Percentiles rank a stretch among this genome's conserved stretches.
phyloP scores from a whole-genome alignment of 2,797 vertebrate species.

The Helarctos malayanus region DNA sequence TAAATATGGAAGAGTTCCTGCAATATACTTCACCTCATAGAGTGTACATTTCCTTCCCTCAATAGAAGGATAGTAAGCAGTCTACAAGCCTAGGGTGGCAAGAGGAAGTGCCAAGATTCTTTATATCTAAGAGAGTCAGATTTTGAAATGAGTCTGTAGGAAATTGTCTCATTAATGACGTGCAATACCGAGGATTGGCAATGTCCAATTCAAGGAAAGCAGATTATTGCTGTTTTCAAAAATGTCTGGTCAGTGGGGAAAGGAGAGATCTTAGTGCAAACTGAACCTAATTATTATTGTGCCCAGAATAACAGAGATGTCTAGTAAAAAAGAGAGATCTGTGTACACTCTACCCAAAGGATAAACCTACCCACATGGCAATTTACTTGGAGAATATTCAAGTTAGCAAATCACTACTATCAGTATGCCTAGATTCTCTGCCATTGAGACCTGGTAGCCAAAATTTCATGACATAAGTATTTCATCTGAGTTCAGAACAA shows the following conservation, averaged over 20 bases:
- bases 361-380: neutral
- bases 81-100: neutral
- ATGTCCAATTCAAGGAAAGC: neutral
- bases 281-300: neutral
- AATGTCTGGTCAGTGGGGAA: neutral
- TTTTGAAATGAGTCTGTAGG: neutral
- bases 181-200: neutral
- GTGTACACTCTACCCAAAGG: neutral
- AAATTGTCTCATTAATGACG: neutral
- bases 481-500: neutral
- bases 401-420: neutral
- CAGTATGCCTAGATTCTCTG: neutral
- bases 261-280: neutral
- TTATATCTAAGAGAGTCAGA: neutral
- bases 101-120: neutral
- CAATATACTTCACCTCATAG: neutral
- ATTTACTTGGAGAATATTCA: neutral
- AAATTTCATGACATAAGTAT: neutral
- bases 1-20: neutral
- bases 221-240: neutral
- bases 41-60: neutral
- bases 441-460: neutral
- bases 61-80: neutral
- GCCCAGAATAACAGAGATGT: neutral
- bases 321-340: neutral